Conservation (phyloP, 2,797 vertebrate species). For the Loriculus beryllinus region DNA sequence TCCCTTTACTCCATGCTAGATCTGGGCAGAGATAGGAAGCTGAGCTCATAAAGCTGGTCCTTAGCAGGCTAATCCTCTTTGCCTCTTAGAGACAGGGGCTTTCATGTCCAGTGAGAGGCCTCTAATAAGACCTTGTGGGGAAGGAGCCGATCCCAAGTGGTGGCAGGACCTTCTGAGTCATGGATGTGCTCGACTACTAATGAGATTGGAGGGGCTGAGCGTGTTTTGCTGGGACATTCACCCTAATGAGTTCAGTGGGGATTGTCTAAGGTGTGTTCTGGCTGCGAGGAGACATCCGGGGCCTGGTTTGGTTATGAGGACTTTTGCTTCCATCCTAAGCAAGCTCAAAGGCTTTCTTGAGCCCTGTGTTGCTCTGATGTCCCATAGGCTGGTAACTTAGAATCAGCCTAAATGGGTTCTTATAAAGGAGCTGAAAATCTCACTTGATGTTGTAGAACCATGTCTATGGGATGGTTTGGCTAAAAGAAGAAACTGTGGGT, state of each 20-base stretch:
- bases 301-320: not conserved
- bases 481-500: not conserved
- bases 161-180: not conserved
- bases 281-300: rapidly evolving
- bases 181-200: not conserved
- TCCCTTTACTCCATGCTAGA: not conserved
- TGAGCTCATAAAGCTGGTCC: not conserved
- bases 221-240: not conserved
- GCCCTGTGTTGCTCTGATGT: not conserved
- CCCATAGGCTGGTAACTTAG: not conserved
- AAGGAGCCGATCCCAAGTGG: not conserved
- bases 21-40: not conserved
- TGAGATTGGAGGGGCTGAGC: not conserved
- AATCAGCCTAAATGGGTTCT: too few relatives aligned
- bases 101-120: not conserved
- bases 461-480: not conserved
- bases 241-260: not conserved
- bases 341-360: rapidly evolving
- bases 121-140: not conserved
- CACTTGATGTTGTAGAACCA: rapidly evolving
- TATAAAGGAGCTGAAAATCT: not conserved
- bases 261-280: rapidly evolving
- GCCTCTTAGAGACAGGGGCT: not conserved
- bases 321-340: not conserved
- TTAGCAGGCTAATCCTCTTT: not conserved